Conservation (phyloP, 2,113 vertebrate species). For the Chaenogobius annularis region DNA sequence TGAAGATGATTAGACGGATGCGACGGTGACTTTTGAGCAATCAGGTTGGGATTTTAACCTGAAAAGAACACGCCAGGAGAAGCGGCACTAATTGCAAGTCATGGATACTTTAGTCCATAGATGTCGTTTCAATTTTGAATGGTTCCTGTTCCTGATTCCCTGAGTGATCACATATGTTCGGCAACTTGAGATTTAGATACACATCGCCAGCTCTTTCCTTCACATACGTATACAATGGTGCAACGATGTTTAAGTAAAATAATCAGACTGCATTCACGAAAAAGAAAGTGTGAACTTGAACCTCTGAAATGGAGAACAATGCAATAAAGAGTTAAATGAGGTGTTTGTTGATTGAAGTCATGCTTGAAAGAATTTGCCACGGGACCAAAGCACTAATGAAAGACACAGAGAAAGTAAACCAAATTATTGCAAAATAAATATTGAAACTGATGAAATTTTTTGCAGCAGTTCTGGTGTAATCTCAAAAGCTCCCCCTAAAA, state of each 20-base stretch:
- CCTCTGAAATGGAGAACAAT: no score
- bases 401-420: no score
- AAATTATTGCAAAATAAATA: not conserved
- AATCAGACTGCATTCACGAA: not conserved
- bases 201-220: not conserved
- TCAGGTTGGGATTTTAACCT: conserved; percentile 3
- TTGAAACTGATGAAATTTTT: not conserved
- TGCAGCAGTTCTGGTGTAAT: not conserved
- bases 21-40: not conserved
- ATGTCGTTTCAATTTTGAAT: conserved; percentile 26
- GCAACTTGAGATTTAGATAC: not conserved
- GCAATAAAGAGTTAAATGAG: no score
- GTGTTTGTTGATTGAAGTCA: no score
- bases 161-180: not conserved
- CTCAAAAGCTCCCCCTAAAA: no score
- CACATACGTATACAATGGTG: not conserved
- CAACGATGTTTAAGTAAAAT: not conserved
- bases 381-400: no score
- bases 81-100: conserved; percentile 39
- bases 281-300: not conserved
- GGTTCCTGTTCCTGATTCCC: not conserved
- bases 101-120: conserved; percentile 10
- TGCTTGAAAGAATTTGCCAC: no score
- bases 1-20: conserved; percentile 7
- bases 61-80: conserved; percentile 26